Percentiles rank a stretch among this genome's conserved stretches.
These are phyloP conservation scores for Plectropomus leopardus DNA, from an alignment of 2,113 vertebrate species.

Conservation along the genomic window DNA sequence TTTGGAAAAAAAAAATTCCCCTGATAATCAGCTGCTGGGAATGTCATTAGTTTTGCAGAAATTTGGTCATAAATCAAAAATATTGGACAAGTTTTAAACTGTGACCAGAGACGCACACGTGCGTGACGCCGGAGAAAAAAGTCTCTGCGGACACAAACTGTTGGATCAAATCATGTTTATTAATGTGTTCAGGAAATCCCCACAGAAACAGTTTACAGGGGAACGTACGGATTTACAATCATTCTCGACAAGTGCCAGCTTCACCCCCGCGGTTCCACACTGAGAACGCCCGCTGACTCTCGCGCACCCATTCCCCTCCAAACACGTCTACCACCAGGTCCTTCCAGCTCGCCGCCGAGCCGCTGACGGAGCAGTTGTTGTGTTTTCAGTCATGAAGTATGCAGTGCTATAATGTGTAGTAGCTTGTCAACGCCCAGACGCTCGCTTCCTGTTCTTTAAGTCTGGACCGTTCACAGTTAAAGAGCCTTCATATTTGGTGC, in stretches of 20 bases:
- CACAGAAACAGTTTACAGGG: slow-evolving; percentile 82
- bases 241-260: slow-evolving; percentile 78
- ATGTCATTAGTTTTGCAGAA: too few species aligned
- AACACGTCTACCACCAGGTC: slow-evolving; percentile 57
- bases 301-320: slow-evolving; percentile 50
- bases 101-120: too few species aligned
- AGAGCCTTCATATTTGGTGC: slow-evolving; percentile 74
- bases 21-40: too few species aligned
- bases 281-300: slow-evolving; percentile 62
- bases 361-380: slow-evolving; percentile 26
- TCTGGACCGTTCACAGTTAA: slow-evolving; percentile 65
- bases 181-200: slow-evolving; percentile 83
- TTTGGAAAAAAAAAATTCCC: too few species aligned
- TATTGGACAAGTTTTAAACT: too few species aligned
- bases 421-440: slow-evolving; percentile 46
- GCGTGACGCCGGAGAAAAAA: too few species aligned
- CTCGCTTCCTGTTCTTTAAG: slow-evolving; percentile 18
- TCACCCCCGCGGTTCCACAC: slow-evolving; percentile 64
- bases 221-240: slow-evolving; percentile 85
- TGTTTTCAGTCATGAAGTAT: slow-evolving; percentile 40
- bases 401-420: slow-evolving; percentile 38
- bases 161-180: slow-evolving; percentile 79
- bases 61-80: too few species aligned
- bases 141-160: too few species aligned
- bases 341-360: slow-evolving; percentile 39